Evolutionary conservation across 2,888 invertebrate genomes (phyloP), one percentile per base, ranked within the genome.

Genomic region (Caenorhabditis afra): DNA sequence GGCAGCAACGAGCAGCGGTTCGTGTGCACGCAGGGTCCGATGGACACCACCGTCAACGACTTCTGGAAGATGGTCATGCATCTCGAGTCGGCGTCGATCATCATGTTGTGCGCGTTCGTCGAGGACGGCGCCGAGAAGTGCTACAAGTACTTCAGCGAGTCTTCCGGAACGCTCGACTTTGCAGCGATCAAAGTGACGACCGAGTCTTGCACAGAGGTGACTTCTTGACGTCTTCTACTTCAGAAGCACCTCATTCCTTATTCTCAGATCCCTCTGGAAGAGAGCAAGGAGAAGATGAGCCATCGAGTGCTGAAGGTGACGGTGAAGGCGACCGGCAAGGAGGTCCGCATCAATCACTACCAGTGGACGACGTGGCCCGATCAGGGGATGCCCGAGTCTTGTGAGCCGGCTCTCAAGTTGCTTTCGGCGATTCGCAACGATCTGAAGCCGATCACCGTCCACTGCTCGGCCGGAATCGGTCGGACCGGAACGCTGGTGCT

Each of bases 391-490:
- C 74, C 74, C 7, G 74, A 75, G 0, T 59, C 66, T 1, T 61
- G 49, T 23, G 74, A 75, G 18, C 4, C 58, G n/a, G 7, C 61
- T 1, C 53, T 75, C 29, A 35, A 47, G 0, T n/a, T 75, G 23
- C 23, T 75, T 16, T 23, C 57, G 10, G 8, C 41, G n/a, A 59
- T 75, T 2, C 41, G 58, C 7, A 59, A 61, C n/a, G 55, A 55
- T 18, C 66, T 68, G 35, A 70, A 77, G 12, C 70, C 76, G 1
- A 55, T 67, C 0, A 37, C 70, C n/a, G 52, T 65, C 22, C 76
- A 77, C 39, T 77, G 76, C 29, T 77, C 76, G 1, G 76, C 76
- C 1, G 76, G 76, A 10, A 64, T 77, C 45, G 76, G 76, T 5
- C 64, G 76, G 1, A 70, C 76, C n/a, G 76, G 76, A 12, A 70